A percentile compares a stretch with the other conserved stretches of the same genome.
phyloP scores from a whole-genome alignment of 2,888 invertebrate species.

The Salticus scenicus region DNA sequence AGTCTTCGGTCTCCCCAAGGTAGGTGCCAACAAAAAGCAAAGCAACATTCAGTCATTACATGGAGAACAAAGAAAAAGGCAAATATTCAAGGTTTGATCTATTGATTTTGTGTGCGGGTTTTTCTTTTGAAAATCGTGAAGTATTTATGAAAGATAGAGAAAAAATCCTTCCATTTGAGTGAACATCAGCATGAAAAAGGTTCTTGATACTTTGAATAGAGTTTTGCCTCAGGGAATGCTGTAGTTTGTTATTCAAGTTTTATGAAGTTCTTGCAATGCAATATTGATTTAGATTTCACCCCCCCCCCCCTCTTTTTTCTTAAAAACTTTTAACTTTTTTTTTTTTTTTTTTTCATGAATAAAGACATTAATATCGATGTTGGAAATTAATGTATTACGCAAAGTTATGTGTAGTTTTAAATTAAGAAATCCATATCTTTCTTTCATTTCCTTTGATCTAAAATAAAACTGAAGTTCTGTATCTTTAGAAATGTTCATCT shows the following conservation, averaged over 20 bases:
- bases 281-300: too few relatives aligned
- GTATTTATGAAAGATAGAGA: not conserved
- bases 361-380: too few relatives aligned
- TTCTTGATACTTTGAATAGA: constrained; percentile 5
- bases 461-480: too few relatives aligned
- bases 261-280: constrained; percentile 3
- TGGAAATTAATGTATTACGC: too few relatives aligned
- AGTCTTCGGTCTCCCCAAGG: not conserved
- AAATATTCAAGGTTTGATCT: constrained; percentile 7
- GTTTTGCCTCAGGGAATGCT: not conserved
- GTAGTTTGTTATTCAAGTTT: constrained; percentile 20
- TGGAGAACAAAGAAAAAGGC: not conserved
- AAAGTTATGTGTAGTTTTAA: too few relatives aligned
- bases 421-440: too few relatives aligned
- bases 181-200: not conserved
- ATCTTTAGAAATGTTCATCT: too few relatives aligned
- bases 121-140: not conserved
- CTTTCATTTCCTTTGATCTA: too few relatives aligned
- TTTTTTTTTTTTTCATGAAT: too few relatives aligned
- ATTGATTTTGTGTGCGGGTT: not conserved
- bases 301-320: too few relatives aligned
- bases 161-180: not conserved
- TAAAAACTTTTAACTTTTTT: too few relatives aligned
- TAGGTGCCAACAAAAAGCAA: not conserved
- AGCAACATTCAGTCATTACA: not conserved